A percentile compares a stretch with the other conserved stretches of the same genome.
Conservation (phyloP, 1,140 invertebrate genomes). For the Batillaria attramentaria region DNA sequence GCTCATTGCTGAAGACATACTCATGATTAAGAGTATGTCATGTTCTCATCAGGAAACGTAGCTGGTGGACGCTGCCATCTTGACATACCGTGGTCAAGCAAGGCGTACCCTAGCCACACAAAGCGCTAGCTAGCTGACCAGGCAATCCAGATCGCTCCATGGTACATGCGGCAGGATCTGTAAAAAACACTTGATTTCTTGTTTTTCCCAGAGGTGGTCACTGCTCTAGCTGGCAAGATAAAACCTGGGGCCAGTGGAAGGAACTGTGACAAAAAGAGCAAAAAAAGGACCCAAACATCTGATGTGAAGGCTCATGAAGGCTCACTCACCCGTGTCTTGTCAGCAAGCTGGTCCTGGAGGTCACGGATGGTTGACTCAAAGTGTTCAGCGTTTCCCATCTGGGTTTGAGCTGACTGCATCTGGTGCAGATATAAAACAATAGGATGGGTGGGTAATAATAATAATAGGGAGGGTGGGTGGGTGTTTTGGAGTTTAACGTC, state of each 20-base stretch:
- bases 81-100: too few relatives aligned
- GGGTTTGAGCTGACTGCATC: background rate
- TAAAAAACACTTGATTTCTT: too few relatives aligned
- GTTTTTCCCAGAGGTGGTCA: too few relatives aligned
- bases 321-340: constrained; percentile 82
- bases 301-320: background rate
- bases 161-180: too few relatives aligned
- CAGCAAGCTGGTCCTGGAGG: constrained; percentile 82
- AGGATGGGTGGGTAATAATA: background rate
- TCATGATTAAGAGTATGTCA: background rate
- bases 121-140: too few relatives aligned
- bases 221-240: too few relatives aligned
- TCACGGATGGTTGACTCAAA: constrained; percentile 72
- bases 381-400: background rate
- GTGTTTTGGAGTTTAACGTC: too few relatives aligned
- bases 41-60: background rate
- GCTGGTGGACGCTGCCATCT: background rate
- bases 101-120: too few relatives aligned
- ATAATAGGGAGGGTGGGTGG: background rate
- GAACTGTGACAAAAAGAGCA: background rate
- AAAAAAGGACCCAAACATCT: constrained; percentile 1
- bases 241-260: background rate
- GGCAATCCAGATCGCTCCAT: too few relatives aligned
- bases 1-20: too few relatives aligned
- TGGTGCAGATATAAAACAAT: background rate